A percentile compares a stretch with the other conserved stretches of the same genome.
These are phyloP conservation scores for Mystacides longicornis DNA, from an alignment of 2,888 invertebrate species.

Conservation along the genomic window DNA sequence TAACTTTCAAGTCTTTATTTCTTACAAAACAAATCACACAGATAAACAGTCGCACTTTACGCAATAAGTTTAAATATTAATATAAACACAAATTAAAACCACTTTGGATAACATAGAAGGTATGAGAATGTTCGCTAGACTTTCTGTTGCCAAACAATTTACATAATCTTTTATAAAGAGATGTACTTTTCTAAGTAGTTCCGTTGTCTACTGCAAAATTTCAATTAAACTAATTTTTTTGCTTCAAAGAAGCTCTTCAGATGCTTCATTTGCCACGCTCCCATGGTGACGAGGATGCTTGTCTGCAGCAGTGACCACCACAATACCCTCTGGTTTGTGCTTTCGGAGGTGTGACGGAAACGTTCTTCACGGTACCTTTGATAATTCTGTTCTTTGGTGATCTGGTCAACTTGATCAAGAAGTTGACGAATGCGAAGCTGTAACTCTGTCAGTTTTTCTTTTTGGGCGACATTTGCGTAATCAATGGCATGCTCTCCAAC, in stretches of 20 bases:
- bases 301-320: conserved; percentile 98
- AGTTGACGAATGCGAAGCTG: conserved; percentile 92
- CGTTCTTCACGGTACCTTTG: conserved; percentile 98
- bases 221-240: conserved; percentile 85
- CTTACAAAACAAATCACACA: too few relatives aligned
- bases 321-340: conserved; percentile 88
- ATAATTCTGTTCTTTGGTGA: conserved; percentile 99
- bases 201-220: not conserved
- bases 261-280: conserved; percentile 99
- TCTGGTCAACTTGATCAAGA: conserved; percentile 96
- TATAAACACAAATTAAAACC: too few relatives aligned
- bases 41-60: too few relatives aligned
- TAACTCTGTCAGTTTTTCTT: conserved; percentile 92
- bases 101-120: too few relatives aligned
- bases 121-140: too few relatives aligned
- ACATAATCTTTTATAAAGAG: too few relatives aligned
- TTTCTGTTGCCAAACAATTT: too few relatives aligned
- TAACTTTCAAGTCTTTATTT: too few relatives aligned
- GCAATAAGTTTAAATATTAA: too few relatives aligned
- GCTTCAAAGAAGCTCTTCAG: conserved; percentile 99
- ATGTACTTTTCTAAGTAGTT: too few relatives aligned
- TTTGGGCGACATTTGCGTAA: conserved; percentile 94
- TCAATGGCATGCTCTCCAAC: conserved; percentile 98
- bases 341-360: conserved; percentile 95
- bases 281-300: conserved; percentile 81